Conservation (phyloP, 1,140 invertebrate species). For the Hylaeus volcanicus region DNA sequence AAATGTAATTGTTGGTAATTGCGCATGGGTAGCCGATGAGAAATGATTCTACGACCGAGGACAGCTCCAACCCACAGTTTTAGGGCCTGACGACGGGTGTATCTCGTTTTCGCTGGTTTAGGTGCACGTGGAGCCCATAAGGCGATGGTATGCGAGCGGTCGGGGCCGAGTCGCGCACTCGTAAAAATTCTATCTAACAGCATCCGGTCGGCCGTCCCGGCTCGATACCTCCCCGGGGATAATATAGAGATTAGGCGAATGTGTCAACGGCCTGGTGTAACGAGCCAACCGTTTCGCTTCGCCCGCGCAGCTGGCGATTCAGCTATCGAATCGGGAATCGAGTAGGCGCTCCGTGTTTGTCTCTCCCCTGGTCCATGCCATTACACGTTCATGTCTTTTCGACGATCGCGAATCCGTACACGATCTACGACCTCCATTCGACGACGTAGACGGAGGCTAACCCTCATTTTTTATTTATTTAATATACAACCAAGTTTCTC, state of each 20-base stretch:
- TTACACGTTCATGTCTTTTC: neutral
- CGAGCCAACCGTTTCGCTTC: conserved; percentile 25
- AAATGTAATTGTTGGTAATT: too few species aligned
- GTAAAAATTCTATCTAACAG: conserved; percentile 68
- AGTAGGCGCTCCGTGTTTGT: conserved; percentile 27
- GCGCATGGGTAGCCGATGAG: too few species aligned
- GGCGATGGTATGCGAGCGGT: conserved; percentile 49
- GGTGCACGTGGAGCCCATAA: conserved; percentile 58
- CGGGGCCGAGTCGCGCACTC: conserved; percentile 41
- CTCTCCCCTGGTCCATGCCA: neutral
- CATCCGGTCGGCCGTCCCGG: conserved; percentile 67
- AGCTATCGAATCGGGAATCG: neutral
- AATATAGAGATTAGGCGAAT: conserved; percentile 71
- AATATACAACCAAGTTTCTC: too few species aligned
- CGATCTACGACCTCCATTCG: too few species aligned
- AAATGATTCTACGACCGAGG: neutral
- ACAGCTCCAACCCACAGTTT: neutral
- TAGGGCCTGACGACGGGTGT: conserved; percentile 15
- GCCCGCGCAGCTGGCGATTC: conserved; percentile 12
- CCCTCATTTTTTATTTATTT: too few species aligned
- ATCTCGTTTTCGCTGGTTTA: conserved; percentile 10
- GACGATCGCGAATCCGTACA: neutral
- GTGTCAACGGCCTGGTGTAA: conserved; percentile 45
- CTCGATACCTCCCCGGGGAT: conserved; percentile 67
- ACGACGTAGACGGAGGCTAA: too few species aligned